Evolutionary conservation across 2,797 vertebrate genomes (phyloP), one percentile per base, ranked within the genome.

Genomic region (Brachyalestes nurse): DNA sequence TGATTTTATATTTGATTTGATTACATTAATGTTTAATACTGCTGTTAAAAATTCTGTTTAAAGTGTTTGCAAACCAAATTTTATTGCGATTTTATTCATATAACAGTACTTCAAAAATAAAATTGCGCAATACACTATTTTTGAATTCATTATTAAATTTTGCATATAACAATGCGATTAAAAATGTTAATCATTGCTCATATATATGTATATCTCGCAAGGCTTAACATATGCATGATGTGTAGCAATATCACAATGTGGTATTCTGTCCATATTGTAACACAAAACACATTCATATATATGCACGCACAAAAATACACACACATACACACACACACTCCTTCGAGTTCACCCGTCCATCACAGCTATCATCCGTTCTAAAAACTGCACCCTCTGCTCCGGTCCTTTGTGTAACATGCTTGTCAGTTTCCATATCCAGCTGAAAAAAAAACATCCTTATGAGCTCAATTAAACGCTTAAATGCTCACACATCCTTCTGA

Each of bases 341-440:
- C 53, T 53, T 49, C 13, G n/a, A 60, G 38, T 53, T 75, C n/a
- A n/a, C n/a, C n/a, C n/a, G 10, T 76, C 58, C 73, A 77, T 57
- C 51, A 81, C 53, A 28, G 25, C 70, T 14, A 72, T 67, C 64
- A 77, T 53, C 64, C n/a, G 38, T 57, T 51, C 64, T 78, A 69
- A 70, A 69, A 58, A 10, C 21, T 58, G 25, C 13, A 72, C 13
- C 14, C 62, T 66, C 28, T 12, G 17, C 23, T 38, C 23, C 40
- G 8, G 34, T 69, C 76, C 76, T 78, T 61, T 55, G 49, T 67
- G 61, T 21, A 58, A 71, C 55, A 71, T 45, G 55, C 53, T 69
- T 78, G 77, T 70, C 72, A 67, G 72, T 38, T 75, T 75, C 72
- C 42, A 58, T 75, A 74, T 69, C 71, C 38, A 69, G 17, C 45